Conservation (phyloP, 1,140 invertebrate species). For the Leptinotarsa defecta region DNA sequence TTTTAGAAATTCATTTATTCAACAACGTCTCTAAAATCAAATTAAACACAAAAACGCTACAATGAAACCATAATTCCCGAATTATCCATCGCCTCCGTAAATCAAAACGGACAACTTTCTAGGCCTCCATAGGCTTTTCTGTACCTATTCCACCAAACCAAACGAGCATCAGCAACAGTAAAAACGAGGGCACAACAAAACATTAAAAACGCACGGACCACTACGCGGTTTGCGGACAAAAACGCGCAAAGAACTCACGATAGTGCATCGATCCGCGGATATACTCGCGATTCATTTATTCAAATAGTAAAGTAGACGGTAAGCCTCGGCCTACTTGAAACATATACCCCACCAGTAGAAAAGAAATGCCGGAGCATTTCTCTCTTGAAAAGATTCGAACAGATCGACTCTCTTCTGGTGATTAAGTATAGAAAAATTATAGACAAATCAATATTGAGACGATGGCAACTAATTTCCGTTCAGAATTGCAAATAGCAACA, state of each 20-base stretch:
- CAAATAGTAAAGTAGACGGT: background rate
- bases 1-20: background rate
- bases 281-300: background rate
- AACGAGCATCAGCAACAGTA: background rate
- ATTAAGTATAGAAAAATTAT: background rate
- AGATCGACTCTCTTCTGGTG: slow-evolving; percentile 5
- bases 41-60: background rate
- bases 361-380: background rate
- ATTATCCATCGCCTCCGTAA: background rate
- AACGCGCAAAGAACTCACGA: background rate
- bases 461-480: no score
- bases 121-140: background rate
- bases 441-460: no score
- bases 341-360: background rate
- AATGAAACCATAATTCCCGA: background rate
- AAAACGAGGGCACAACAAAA: background rate
- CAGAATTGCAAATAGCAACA: no score
- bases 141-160: slow-evolving; percentile 2
- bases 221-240: slow-evolving; percentile 1
- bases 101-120: background rate
- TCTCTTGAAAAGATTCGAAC: background rate
- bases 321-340: background rate
- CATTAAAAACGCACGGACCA: background rate
- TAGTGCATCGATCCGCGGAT: background rate
- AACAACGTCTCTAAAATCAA: background rate